These are phyloP conservation scores for Abscondita cerata DNA, from an alignment of 2,888 invertebrate genomes.

Conservation along the genomic window DNA sequence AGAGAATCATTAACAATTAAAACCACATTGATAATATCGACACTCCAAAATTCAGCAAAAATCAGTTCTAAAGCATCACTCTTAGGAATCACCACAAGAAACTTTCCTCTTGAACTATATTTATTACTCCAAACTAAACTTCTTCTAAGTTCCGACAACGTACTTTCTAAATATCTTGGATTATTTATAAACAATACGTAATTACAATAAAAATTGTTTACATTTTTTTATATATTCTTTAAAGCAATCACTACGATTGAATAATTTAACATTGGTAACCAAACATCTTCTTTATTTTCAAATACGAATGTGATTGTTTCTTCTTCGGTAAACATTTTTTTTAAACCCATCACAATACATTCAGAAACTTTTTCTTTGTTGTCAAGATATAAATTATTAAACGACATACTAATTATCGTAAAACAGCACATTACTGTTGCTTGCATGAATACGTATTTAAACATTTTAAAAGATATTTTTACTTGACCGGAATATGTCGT, in stretches of 20 bases:
- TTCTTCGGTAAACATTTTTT: not conserved
- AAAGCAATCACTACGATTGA: not conserved
- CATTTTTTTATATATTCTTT: not conserved
- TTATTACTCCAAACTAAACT: slow-evolving; percentile 9
- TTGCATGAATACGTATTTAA: too few relatives aligned
- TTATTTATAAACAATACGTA: slow-evolving; percentile 6
- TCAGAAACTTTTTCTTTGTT: not conserved
- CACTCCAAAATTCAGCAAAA: not conserved
- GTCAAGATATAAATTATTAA: too few relatives aligned
- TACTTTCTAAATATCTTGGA: not conserved
- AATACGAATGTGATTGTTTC: not conserved
- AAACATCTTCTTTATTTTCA: not conserved
- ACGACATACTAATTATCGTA: too few relatives aligned
- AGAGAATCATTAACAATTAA: not conserved
- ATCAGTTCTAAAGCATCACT: not conserved
- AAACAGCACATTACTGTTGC: too few relatives aligned
- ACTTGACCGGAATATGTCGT: too few relatives aligned
- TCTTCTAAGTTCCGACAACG: not conserved
- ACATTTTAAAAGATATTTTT: too few relatives aligned
- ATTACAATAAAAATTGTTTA: slow-evolving; percentile 2
- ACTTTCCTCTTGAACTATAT: not conserved
- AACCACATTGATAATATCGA: slow-evolving; percentile 11
- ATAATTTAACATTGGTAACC: not conserved
- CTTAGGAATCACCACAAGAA: not conserved
- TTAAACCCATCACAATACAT: not conserved